Base-by-base conservation (phyloP, 2,113 vertebrate species). In the Caracal caracal region DNA sequence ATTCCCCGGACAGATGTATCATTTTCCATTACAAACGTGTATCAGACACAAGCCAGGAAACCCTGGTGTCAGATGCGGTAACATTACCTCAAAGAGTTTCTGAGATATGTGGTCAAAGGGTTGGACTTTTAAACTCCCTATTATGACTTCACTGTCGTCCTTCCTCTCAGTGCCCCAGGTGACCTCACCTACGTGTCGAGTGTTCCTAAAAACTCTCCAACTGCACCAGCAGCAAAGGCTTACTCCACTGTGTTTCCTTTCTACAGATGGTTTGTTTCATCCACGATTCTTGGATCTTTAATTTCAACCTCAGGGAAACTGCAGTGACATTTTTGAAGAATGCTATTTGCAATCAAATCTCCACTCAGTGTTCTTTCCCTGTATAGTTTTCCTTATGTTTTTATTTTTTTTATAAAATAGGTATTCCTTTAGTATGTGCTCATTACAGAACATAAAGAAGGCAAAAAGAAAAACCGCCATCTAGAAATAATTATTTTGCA, bases 131-230 rank as follows among this genome's bases (percentile, higher is more conserved):
- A 28, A 68, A 1, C 43, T 37, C 56, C 35, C 40, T 35, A 1
- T 40, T 7, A 33, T 9, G 61, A 40, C 61, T 68, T 26, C n/a
- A 3, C 2, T 24, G 43, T 10, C 26, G 37, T 10, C 28, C 7
- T 4, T 16, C 9, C 6, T 43, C 37, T 22, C n/a, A 0, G 43
- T 24, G 47, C 51, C 30, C 49, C 30, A 0, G 17, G 56, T 5
- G 12, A 79, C 28, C 61, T 79, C 79, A 35, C 8, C 28, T 30
- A 40, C 4, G 9, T 24, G 1, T 3, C 10, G 33, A 2, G 6
- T 12, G 6, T 5, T 53, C 66, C 59, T 17, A 24, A 47, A 78
- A 49, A 6, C 16, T 26, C 33, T 37, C 15, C 43, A 5, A 6
- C 6, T 15, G 19, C 56, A 12, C 20, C 3, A 22, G n/a, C 5